Base-by-base conservation (phyloP, 2,113 vertebrate species). In the Heterotilapia buettikoferi region DNA sequence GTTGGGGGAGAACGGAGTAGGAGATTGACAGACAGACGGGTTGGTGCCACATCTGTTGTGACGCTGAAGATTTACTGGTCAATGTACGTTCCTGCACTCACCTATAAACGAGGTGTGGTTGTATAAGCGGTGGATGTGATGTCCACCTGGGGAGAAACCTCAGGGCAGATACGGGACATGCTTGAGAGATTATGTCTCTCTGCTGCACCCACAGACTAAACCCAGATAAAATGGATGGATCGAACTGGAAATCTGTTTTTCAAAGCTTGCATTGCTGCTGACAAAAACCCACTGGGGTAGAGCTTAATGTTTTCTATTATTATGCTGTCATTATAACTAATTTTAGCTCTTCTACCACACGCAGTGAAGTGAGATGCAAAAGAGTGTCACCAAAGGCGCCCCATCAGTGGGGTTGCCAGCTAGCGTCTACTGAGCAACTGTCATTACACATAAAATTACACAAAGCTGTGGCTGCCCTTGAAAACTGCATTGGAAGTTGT, bases 391-490 rank as follows among this genome's bases (percentile, higher is more conserved):
- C 21, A 73, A 45, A 73, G 38, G 68, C 68, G 5, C 12, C 66
- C 68, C 24, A 76, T 0, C 71, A 76, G 24, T 19, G 40, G 40
- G 43, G 43, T 50, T 50, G 71, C 43, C 16, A 19, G 24, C 24
- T 76, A 29, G 0, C 14, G 4, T 18, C 24, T 29, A 45, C 71
- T 29, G 71, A 47, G 40, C 24, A 47, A 11, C 71, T 29, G 40
- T 47, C 71, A 76, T 76, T 76, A 76, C 43, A 78, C 9, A 31
- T 31, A 78, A 50, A 76, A 76, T 76, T 78, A 45, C 43, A 47
- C 31, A 11, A 33, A 33, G 59, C 6, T 63, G 31, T 36, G 68
- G 10, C 24, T 76, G 68, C 16, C 14, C 68, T 47, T 76, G 5
- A 76, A 76, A 76, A 47, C 21, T 7, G 9, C 40, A 47, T 47